Percentiles rank a stretch among this genome's conserved stretches.
These are phyloP conservation scores for Nomia melanderi DNA, from an alignment of 1,140 invertebrate species.

Conservation along the genomic window DNA sequence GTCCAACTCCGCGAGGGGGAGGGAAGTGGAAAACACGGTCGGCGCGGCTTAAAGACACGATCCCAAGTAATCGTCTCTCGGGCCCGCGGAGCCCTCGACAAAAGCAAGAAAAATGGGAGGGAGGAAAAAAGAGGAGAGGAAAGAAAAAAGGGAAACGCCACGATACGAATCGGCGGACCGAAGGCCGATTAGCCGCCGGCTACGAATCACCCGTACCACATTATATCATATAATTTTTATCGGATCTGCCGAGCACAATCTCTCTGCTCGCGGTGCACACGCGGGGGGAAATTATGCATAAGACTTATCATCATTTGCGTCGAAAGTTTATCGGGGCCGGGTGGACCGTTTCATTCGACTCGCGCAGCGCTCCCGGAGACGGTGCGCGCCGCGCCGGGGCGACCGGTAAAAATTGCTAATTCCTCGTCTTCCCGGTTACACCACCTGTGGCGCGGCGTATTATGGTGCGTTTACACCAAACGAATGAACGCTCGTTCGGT, in stretches of 20 bases:
- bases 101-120: too few relatives aligned
- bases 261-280: slow-evolving; percentile 67
- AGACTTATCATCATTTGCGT: slow-evolving; percentile 62
- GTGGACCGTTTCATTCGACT: not conserved
- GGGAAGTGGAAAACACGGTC: slow-evolving; percentile 58
- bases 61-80: slow-evolving; percentile 64
- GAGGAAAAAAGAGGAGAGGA: too few relatives aligned
- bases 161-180: slow-evolving; percentile 74
- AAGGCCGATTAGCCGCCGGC: slow-evolving; percentile 72
- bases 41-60: slow-evolving; percentile 66
- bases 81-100: slow-evolving; percentile 32
- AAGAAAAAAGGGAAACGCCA: too few relatives aligned
- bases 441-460: not conserved
- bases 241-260: slow-evolving; percentile 74
- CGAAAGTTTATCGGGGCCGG: slow-evolving; percentile 40
- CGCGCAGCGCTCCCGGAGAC: not conserved
- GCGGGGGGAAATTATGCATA: slow-evolving; percentile 68
- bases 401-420: slow-evolving; percentile 32
- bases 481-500: too few relatives aligned
- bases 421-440: slow-evolving; percentile 14
- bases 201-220: slow-evolving; percentile 61
- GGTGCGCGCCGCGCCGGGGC: not conserved
- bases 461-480: too few relatives aligned
- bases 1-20: slow-evolving; percentile 51
- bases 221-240: slow-evolving; percentile 71